Evolutionary conservation across 2,888 invertebrate genomes (phyloP), one percentile per base, ranked within the genome.

Genomic region (Imbricaverruca yamaguchii): DNA sequence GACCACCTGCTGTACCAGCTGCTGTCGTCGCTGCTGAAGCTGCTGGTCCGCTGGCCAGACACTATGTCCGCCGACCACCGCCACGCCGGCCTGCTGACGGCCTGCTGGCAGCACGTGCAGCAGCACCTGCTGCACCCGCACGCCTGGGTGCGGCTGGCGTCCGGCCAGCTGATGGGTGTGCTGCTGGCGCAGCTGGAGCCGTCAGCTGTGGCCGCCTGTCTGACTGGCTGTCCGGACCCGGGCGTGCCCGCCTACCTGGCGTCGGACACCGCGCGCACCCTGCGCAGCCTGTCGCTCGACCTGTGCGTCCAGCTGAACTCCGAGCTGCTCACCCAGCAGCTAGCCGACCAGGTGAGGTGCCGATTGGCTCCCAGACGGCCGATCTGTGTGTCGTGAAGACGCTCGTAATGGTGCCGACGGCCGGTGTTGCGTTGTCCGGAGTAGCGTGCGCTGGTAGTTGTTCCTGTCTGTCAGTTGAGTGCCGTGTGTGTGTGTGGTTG

Each of bases 91-190:
- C 92, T 91, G 85, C 92, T 92, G 0, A 90, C 89, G 84, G 85
- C 89, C 86, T 85, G 87, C 87, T 82, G 84, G 87, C 18, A 91
- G 86, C 90, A 91, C 85, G 90, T 92, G 84, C 93, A 94, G 87
- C 89, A 89, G 25, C 89, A 94, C 77, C 86, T 97, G 23, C 91
- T 90, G 0, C 92, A 97, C 87, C 93, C 94, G 21, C 96, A 97
- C 86, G 90, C 92, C 61, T 96, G 96, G 96, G 94, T 97, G 0
- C 90, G 96, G 81, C 88, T 94, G 79, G 91, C 91, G 82, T 90
- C 95, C 0, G 91, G 92, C 0, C 94, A 94, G 86, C 90, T 95
- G 83, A 87, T 96, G 77, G 93, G 93, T 0, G 90, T 91, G 80
- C 89, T 96, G 80, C 88, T 97, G 81, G 89, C 91, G 0, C 87